phyloP scores from a whole-genome alignment of 2,888 invertebrate species.

The Epirrhoe tristata region DNA sequence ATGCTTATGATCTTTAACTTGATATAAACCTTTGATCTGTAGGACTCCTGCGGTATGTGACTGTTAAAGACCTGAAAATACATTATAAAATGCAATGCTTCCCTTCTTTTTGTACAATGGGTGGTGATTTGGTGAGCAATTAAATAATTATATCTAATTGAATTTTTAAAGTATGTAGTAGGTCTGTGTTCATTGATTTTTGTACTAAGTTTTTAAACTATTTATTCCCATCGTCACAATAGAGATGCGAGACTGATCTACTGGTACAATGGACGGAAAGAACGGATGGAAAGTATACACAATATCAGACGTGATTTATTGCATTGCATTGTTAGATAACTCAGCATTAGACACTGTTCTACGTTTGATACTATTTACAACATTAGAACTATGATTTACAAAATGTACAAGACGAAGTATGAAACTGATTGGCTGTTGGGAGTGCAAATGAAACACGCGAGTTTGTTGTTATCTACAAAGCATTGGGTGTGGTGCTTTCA shows the following conservation, averaged over 20 bases:
- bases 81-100: conserved; percentile 81
- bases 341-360: conserved; percentile 14
- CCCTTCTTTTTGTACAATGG: conserved; percentile 55
- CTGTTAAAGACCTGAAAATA: conserved; percentile 96
- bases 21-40: conserved; percentile 95
- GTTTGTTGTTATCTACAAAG: conserved; percentile 22
- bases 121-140: conserved; percentile 15
- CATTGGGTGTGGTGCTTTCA: conserved; percentile 18
- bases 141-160: conserved; percentile 5
- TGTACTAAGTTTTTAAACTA: background rate
- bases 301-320: background rate
- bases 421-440: conserved; percentile 4
- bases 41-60: conserved; percentile 97
- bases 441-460: conserved; percentile 21
- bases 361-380: conserved; percentile 24
- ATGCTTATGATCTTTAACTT: conserved; percentile 82
- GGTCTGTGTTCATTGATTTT: background rate
- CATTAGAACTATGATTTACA: conserved; percentile 14
- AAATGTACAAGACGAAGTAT: conserved; percentile 18
- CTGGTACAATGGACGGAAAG: background rate
- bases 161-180: background rate
- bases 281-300: no score
- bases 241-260: background rate
- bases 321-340: conserved; percentile 16
- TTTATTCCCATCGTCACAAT: background rate